Evolutionary conservation across 2,797 vertebrate genomes (phyloP), one percentile per base, ranked within the genome.

Genomic region (Eulemur mongoz): DNA sequence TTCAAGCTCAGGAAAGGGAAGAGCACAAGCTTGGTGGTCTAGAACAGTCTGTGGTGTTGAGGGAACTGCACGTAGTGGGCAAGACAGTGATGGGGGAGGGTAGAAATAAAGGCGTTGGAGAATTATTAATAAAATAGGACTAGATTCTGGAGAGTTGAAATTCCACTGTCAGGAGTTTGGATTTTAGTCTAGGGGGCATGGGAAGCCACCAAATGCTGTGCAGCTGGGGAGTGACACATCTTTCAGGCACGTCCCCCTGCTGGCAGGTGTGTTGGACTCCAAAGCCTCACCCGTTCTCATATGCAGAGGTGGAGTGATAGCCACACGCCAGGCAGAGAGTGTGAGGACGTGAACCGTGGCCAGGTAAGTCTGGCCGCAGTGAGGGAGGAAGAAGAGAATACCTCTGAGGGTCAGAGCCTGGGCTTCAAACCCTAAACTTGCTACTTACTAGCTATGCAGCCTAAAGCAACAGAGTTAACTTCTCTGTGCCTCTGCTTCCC

Each of bases 261-360:
- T 23, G 10, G 35, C 25, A 30, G 20, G 20, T 50, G 17, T 80
- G 27, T 7, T 1, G 22, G 32, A 14, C 50, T 43, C 22, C 14
- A n/a, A 14, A 78, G 52, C 43, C 61, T 45, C 40, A 4, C 15
- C 22, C 7, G 4, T 12, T 35, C 5, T n/a, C 25, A 43, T 8
- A 2, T 9, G 48, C 7, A 9, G 50, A 70, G 69, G 69, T 1
- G 0, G 15, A 57, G 35, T 3, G 13, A 50, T 7, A 4, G 57
- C 27, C 32, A 0, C 1, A 13, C 0, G 2, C 73, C 22, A 12
- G 27, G 10, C 11, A 17, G 79, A 25, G 45, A 63, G 18, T 15
- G 0, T 2, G 32, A 69, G 27, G 57, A 11, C 40, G 38, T 17
- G 35, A 69, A 43, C n/a, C 0, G 10, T 35, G n/a, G 69, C 45